phyloP scores from a whole-genome alignment of 2,888 invertebrate genomes.

The Caenorhabditis wallacei region DNA sequence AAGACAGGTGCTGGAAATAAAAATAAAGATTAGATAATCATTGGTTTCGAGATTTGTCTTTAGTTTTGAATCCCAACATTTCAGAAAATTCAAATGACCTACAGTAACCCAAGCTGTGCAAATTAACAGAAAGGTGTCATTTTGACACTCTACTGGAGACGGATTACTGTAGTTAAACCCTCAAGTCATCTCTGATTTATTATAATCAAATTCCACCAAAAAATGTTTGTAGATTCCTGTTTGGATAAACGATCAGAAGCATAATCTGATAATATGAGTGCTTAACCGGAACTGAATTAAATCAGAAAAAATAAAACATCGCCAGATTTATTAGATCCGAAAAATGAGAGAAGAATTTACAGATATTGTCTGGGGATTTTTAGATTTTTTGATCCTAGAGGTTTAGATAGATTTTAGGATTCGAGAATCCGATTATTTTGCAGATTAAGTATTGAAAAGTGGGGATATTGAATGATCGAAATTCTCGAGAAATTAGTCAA shows the following conservation, averaged over 20 bases:
- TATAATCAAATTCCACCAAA: background rate
- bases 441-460: background rate
- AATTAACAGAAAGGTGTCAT: background rate
- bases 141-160: background rate
- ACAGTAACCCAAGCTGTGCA: background rate
- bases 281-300: background rate
- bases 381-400: background rate
- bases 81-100: background rate
- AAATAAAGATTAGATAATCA: background rate
- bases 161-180: background rate
- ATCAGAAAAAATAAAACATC: conserved; percentile 4
- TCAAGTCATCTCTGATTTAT: background rate
- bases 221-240: background rate
- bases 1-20: conserved; percentile 4
- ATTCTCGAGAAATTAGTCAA: background rate
- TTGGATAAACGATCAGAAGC: conserved; percentile 8
- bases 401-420: background rate
- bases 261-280: conserved; percentile 19
- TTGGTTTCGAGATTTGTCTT: background rate
- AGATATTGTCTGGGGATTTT: background rate
- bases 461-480: background rate
- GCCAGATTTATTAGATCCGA: background rate
- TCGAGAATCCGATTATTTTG: background rate
- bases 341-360: background rate
- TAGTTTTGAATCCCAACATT: too few species aligned